phyloP scores from a whole-genome alignment of 2,113 vertebrate genomes.

The Microcebus jonahi region DNA sequence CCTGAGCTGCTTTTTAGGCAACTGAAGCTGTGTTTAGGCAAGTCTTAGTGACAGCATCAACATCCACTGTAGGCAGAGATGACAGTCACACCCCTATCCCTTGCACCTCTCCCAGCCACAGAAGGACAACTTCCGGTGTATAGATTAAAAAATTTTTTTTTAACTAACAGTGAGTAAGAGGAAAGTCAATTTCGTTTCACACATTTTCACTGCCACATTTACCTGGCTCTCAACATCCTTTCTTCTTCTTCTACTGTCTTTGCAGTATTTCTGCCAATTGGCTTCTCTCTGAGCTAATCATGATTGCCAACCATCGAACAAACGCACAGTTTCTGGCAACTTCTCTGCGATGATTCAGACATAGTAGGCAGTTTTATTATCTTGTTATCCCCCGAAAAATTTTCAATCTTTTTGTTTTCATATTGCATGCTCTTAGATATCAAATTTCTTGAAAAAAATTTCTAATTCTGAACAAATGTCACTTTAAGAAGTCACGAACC shows the following conservation, averaged over 20 bases:
- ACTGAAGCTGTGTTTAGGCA: background rate
- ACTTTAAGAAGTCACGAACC: background rate
- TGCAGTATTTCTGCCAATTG: background rate
- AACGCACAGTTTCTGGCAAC: background rate
- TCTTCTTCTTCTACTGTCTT: background rate
- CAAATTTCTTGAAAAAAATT: background rate
- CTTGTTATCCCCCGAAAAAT: background rate
- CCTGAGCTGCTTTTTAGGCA: background rate
- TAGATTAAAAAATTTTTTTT: background rate
- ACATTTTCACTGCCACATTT: background rate
- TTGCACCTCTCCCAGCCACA: background rate
- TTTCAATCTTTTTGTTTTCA: background rate
- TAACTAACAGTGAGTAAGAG: background rate
- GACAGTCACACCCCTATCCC: rapidly evolving
- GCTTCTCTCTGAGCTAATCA: background rate
- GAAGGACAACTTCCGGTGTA: background rate
- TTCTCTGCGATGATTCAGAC: background rate
- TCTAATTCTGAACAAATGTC: slow-evolving; percentile 19
- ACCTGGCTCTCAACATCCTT: background rate
- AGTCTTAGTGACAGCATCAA: background rate
- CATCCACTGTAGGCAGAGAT: background rate
- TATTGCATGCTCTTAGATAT: background rate
- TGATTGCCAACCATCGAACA: background rate
- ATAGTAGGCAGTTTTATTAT: background rate
- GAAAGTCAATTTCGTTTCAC: background rate